Evolutionary conservation across 2,113 vertebrate genomes (phyloP).

Genomic region (Isurus oxyrinchus): DNA sequence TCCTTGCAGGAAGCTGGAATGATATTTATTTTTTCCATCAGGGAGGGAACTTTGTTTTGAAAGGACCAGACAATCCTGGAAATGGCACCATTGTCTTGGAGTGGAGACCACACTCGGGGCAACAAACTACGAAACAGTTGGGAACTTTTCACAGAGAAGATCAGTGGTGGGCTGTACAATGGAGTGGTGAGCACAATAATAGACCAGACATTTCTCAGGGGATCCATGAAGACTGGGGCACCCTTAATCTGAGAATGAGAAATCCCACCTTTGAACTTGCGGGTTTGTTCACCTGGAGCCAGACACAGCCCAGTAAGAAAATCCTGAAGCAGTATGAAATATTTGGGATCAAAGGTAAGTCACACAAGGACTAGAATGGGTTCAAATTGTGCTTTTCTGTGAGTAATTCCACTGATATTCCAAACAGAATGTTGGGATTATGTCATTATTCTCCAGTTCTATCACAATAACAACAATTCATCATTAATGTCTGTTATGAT

Average conservation of each 20-base stretch:
- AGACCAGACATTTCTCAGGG: background rate
- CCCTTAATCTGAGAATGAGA: background rate
- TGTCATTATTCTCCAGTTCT: background rate
- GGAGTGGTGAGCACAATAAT: background rate
- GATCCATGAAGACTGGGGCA: background rate
- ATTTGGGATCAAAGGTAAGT: conserved; percentile 13
- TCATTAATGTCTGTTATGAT: too few relatives aligned
- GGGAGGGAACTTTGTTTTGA: background rate
- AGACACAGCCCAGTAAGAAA: background rate
- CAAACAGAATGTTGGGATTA: background rate
- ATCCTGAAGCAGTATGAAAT: background rate
- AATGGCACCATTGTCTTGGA: background rate
- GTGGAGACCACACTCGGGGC: conserved; percentile 1
- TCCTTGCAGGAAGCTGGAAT: background rate
- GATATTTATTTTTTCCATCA: background rate
- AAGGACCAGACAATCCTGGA: background rate
- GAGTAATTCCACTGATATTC: background rate
- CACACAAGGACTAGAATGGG: background rate
- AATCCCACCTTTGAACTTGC: background rate
- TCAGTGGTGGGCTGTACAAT: background rate
- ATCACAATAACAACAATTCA: too few relatives aligned
- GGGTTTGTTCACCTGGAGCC: conserved; percentile 2
- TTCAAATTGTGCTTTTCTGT: background rate
- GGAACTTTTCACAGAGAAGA: background rate
- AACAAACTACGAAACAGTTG: background rate